phyloP scores from a whole-genome alignment of 2,113 vertebrate genomes.

The Pica pica region DNA sequence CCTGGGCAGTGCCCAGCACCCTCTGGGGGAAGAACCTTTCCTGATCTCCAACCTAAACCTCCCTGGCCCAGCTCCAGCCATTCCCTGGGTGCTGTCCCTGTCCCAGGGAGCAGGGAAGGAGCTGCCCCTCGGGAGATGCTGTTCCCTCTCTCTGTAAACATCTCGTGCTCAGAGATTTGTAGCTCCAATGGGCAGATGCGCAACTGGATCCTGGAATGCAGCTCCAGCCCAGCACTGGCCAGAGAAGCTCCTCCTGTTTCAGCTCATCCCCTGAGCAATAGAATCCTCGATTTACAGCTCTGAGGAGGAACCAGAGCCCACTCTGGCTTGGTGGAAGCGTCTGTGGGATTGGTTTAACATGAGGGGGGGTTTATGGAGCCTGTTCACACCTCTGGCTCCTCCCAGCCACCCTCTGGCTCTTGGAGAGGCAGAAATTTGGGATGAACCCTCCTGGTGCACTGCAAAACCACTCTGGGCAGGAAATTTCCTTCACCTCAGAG shows the following conservation, averaged over 20 bases:
- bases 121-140: neutral
- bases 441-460: neutral
- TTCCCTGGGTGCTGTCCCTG: neutral
- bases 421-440: neutral
- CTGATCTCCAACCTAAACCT: accelerated
- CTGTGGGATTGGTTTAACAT: neutral
- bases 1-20: neutral
- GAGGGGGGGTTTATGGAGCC: neutral
- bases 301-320: neutral
- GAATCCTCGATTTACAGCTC: neutral
- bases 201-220: neutral
- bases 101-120: neutral
- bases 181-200: neutral
- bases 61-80: neutral
- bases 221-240: neutral
- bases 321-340: neutral
- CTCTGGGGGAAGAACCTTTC: neutral
- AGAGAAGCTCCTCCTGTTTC: neutral
- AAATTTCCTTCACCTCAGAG: neutral
- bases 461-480: neutral
- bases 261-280: neutral
- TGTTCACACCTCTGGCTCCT: neutral
- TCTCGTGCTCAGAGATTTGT: neutral
- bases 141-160: neutral
- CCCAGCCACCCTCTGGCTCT: neutral